These are phyloP conservation scores for Cinclus mexicanus DNA, from an alignment of 2,113 vertebrate genomes.

Conservation along the genomic window DNA sequence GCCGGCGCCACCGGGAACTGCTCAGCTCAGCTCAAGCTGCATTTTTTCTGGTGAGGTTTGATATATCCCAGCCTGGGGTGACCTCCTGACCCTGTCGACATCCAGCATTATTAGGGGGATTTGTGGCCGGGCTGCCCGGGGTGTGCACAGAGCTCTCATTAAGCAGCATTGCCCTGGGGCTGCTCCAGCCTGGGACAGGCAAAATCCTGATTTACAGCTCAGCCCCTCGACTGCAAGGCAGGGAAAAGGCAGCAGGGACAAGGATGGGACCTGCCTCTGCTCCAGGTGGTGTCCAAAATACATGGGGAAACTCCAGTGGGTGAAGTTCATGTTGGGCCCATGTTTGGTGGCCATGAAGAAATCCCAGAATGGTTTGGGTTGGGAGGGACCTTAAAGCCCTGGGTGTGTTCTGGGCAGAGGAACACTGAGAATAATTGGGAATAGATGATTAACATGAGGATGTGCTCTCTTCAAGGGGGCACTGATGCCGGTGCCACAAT, in stretches of 20 bases:
- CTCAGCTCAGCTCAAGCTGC: constrained; percentile 44
- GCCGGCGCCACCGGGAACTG: constrained; percentile 77
- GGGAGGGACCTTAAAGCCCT: fast-evolving
- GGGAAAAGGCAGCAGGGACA: not conserved
- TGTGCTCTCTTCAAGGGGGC: too few relatives aligned
- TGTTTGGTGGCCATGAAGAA: not conserved
- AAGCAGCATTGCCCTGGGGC: not conserved
- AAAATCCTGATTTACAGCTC: not conserved
- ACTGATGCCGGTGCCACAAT: too few relatives aligned
- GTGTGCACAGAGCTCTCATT: not conserved
- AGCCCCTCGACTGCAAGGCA: not conserved
- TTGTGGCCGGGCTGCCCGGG: constrained; percentile 38
- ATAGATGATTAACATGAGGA: too few relatives aligned
- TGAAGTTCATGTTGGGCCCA: fast-evolving
- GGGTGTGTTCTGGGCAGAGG: too few relatives aligned
- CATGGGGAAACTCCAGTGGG: fast-evolving
- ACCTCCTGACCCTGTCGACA: constrained; percentile 56
- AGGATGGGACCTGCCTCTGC: not conserved
- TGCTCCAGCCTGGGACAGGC: not conserved
- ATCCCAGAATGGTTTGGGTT: not conserved
- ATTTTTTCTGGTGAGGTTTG: constrained; percentile 44
- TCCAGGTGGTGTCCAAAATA: not conserved
- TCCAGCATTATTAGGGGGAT: constrained; percentile 49
- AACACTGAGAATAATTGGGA: too few relatives aligned
- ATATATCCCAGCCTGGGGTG: constrained; percentile 2